Base-by-base conservation (phyloP, 2,113 vertebrate species). In the Datnioides undecimradiatus region DNA sequence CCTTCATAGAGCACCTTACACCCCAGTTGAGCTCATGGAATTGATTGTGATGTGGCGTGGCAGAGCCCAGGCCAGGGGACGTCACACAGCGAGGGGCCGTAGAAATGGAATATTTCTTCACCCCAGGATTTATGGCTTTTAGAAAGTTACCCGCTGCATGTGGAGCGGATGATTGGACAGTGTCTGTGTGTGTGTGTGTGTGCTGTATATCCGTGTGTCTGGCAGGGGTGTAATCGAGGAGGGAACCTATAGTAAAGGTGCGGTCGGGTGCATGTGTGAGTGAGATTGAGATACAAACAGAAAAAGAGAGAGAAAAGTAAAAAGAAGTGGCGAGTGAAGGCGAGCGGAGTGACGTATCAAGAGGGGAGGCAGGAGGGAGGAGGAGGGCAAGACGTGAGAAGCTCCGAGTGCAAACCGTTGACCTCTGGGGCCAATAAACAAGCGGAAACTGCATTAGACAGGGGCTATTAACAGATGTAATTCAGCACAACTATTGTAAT, bases 81-180 rank as follows among this genome's bases (percentile, higher is more conserved):
- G 75, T 69, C n/a, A 27, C 84, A 40, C 88, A 77, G 83, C 73
- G 9, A 86, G 82, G 62, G 79, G 89, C 67, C 45, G 36, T 16
- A 83, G 71, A 86, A 89, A 89, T 88, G 73, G 78, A 87, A 90
- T 87, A 87, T 91, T 88, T 91, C 67, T 43, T 87, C 86, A 84
- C 74, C 60, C 60, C 46, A 9, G 65, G 79, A 90, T 82, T 91
- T 78, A 83, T 76, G 87, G 80, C 82, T 84, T 79, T 83, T 72
- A 70, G 78, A 80, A 86, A 84, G 83, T 74, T 77, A 29, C 54
- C 64, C 4, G 2, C 78, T 58, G 45, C 84, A 88, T 85, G 83
- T 75, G 83, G 80, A 88, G 81, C 43, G 34, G 67, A 79, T 79
- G 76, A 87, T 85, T 91, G 73, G 68, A 82, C 34, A 45, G 74